Evolutionary conservation across 2,113 vertebrate genomes (phyloP).

Genomic region (Grallaria varia): DNA sequence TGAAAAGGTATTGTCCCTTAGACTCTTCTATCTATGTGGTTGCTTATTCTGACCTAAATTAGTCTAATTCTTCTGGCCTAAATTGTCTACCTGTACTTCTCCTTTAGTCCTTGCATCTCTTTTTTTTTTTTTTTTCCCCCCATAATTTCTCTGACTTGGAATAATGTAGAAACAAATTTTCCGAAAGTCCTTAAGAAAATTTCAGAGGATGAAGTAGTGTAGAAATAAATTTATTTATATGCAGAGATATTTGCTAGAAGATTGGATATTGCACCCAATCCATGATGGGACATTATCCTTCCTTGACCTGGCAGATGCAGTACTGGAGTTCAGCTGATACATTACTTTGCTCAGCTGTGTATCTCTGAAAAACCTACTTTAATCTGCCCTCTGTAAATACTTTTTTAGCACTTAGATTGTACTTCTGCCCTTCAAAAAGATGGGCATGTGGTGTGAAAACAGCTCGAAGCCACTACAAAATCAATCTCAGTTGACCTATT

Average conservation of each 20-base stretch:
- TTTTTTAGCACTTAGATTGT: background rate
- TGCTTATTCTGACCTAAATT: background rate
- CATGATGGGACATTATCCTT: background rate
- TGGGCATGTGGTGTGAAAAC: background rate
- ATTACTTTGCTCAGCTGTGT: background rate
- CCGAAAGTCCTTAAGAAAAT: background rate
- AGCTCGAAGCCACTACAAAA: background rate
- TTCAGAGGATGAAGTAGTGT: background rate
- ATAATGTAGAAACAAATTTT: background rate
- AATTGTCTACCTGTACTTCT: background rate
- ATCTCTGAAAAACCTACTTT: background rate
- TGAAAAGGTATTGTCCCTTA: background rate
- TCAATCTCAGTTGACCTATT: constrained; percentile 32
- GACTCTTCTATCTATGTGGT: background rate
- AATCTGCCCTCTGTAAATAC: background rate
- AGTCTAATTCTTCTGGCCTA: background rate
- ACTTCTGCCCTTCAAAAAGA: constrained; percentile 12
- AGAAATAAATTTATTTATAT: background rate
- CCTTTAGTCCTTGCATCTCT: background rate
- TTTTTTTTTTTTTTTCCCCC: background rate
- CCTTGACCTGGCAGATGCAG: background rate
- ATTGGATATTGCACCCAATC: background rate
- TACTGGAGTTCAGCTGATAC: background rate
- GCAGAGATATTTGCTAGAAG: background rate
- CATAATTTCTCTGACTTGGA: background rate